A percentile compares a stretch with the other conserved stretches of the same genome.
Evolutionary conservation across 2,113 vertebrate species (phyloP).

Genomic region (Phalacrocorax aristotelis): DNA sequence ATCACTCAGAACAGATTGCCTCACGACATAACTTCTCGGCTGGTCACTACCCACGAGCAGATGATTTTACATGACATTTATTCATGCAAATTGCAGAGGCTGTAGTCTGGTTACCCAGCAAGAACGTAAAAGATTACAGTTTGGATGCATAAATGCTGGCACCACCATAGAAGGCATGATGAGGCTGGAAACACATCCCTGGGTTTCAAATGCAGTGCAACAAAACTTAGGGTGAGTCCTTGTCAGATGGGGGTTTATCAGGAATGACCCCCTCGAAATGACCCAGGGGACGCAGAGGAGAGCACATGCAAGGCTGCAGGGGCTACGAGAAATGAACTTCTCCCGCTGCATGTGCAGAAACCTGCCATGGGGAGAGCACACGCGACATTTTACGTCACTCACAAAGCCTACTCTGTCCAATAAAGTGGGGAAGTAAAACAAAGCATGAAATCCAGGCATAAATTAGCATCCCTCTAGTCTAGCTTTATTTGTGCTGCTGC

Average conservation of each 20-base stretch:
- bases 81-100: constrained; percentile 63
- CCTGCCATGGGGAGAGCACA: constrained; percentile 63
- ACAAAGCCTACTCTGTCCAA: constrained; percentile 66
- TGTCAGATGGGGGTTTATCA: not conserved
- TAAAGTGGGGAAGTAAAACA: constrained; percentile 67
- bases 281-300: not conserved
- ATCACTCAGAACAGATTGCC: constrained; percentile 35
- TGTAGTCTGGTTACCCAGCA: constrained; percentile 32
- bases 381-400: constrained; percentile 62
- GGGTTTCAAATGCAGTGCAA: not conserved
- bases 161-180: not conserved
- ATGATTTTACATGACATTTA: constrained; percentile 65
- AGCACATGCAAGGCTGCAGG: not conserved
- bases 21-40: constrained; percentile 21
- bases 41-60: constrained; percentile 34
- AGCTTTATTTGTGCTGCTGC: constrained; percentile 58
- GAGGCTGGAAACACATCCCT: constrained; percentile 28
- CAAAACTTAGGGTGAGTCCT: not conserved
- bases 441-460: constrained; percentile 62
- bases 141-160: constrained; percentile 37
- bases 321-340: constrained; percentile 45
- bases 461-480: constrained; percentile 66
- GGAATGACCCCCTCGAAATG: not conserved
- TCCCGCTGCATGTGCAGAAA: constrained; percentile 52
- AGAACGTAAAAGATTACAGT: constrained; percentile 46